Evolutionary conservation across 2,888 invertebrate genomes (phyloP).

Genomic region (Drosophila phalerata): DNA sequence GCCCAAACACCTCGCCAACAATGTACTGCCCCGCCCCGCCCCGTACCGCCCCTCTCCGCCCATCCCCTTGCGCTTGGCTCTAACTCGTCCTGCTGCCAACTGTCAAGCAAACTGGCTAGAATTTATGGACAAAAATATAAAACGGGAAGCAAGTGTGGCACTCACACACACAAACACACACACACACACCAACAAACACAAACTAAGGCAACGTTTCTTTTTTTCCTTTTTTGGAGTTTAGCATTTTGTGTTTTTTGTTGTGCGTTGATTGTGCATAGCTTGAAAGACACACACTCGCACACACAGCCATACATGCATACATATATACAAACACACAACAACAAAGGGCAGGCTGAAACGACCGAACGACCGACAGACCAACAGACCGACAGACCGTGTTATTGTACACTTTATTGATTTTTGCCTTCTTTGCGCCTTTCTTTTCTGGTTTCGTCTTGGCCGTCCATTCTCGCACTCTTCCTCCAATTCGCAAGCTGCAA

Average conservation of each 20-base stretch:
- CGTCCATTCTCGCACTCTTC: slow-evolving; percentile 6
- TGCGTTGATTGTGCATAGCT: slow-evolving; percentile 73
- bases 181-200: slow-evolving; percentile 25
- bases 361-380: slow-evolving; percentile 26
- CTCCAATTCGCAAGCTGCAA: slow-evolving; percentile 48
- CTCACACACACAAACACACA: slow-evolving; percentile 31
- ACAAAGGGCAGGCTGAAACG: slow-evolving; percentile 48
- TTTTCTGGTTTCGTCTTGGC: slow-evolving; percentile 51
- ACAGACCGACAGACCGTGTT: slow-evolving; percentile 44
- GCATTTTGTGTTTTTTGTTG: slow-evolving; percentile 49
- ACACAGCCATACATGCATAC: slow-evolving; percentile 25
- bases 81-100: slow-evolving; percentile 35
- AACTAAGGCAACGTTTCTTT: slow-evolving; percentile 54
- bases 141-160: slow-evolving; percentile 66
- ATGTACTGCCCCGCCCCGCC: not conserved
- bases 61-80: not conserved
- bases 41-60: not conserved
- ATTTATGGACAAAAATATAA: slow-evolving; percentile 78
- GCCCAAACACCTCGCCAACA: slow-evolving; percentile 59
- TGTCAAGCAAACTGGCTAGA: slow-evolving; percentile 67
- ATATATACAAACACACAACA: slow-evolving; percentile 21
- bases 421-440: slow-evolving; percentile 64
- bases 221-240: slow-evolving; percentile 49
- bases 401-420: slow-evolving; percentile 76
- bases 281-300: slow-evolving; percentile 31